Percentiles rank a stretch among this genome's conserved stretches.
Conservation (phyloP, 1,140 invertebrate genomes). For the Radopholus similis region DNA sequence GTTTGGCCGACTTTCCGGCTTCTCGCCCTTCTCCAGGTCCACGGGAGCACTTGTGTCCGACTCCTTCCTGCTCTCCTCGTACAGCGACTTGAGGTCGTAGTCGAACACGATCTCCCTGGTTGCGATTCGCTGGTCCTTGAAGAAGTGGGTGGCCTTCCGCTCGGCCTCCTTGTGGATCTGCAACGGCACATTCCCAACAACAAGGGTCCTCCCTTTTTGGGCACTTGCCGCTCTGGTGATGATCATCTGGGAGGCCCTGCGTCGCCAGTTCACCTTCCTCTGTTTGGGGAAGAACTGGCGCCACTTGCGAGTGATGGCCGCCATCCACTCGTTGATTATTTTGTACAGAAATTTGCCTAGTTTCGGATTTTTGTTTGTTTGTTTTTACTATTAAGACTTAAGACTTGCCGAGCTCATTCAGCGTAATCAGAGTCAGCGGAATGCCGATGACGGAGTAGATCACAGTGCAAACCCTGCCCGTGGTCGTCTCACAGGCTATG, state of each 20-base stretch:
- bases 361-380: no score
- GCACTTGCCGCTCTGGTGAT: no score
- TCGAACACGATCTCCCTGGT: constrained; percentile 3
- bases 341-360: constrained; percentile 91
- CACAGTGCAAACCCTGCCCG: constrained; percentile 90
- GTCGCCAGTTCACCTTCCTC: no score
- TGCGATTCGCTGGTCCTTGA: constrained; percentile 12
- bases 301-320: background rate
- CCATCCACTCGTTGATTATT: constrained; percentile 62
- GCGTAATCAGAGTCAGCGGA: constrained; percentile 83
- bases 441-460: constrained; percentile 91
- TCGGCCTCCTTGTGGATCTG: constrained; percentile 12
- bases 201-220: no score
- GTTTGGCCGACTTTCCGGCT: no score
- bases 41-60: background rate
- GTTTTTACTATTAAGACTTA: no score
- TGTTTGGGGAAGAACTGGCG: no score
- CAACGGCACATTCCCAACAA: background rate
- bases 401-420: no score
- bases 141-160: constrained; percentile 14
- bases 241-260: no score
- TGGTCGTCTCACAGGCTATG: constrained; percentile 39
- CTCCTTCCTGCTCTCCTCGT: background rate
- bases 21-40: background rate
- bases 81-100: background rate